phyloP scores from a whole-genome alignment of 2,797 vertebrate species.

The Diceros bicornis region DNA sequence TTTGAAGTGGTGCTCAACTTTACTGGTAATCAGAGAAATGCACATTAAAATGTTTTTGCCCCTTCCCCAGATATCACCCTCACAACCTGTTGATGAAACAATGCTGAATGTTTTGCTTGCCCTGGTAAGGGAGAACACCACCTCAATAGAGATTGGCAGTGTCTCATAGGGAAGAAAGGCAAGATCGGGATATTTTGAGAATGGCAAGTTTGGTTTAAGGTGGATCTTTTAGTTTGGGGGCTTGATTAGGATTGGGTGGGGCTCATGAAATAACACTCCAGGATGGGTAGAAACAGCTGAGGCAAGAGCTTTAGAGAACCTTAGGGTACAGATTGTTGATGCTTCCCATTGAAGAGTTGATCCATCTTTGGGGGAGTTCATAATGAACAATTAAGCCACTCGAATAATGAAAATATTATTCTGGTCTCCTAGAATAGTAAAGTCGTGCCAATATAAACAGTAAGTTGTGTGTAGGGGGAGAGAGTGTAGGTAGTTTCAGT shows the following conservation, averaged over 20 bases:
- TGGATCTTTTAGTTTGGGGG: not conserved
- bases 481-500: not conserved
- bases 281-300: not conserved
- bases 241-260: not conserved
- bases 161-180: not conserved
- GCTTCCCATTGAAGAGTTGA: not conserved
- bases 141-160: not conserved
- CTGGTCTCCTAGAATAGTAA: not conserved
- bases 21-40: not conserved
- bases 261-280: not conserved
- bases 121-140: not conserved
- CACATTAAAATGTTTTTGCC: no score
- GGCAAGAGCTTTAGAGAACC: not conserved
- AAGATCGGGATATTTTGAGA: not conserved
- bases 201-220: not conserved
- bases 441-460: not conserved
- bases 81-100: not conserved
- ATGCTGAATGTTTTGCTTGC: not conserved
- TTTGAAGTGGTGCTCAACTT: no score
- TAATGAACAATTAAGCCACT: not conserved
- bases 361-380: not conserved
- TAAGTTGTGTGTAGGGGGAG: not conserved
- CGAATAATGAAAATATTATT: not conserved
- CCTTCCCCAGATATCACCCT: not conserved
- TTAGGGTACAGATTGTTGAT: not conserved